Conservation (phyloP, 2,888 invertebrate species). For the Nipponacmea schrenckii region DNA sequence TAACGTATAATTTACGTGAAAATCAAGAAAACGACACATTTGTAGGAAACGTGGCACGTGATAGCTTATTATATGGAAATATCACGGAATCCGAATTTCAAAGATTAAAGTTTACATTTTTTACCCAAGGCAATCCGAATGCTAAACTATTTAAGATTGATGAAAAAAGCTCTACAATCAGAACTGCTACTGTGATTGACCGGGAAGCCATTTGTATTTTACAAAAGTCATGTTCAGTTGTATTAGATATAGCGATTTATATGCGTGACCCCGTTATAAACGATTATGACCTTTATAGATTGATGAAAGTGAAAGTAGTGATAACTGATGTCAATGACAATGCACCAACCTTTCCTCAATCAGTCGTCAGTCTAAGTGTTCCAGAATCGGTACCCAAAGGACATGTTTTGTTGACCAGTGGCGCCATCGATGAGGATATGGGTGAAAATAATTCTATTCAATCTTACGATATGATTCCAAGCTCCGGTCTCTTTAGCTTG, state of each 20-base stretch:
- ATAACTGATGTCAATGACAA: conserved; percentile 53
- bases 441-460: conserved; percentile 45
- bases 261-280: conserved; percentile 19
- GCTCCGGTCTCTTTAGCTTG: conserved; percentile 46
- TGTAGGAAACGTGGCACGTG: conserved; percentile 51
- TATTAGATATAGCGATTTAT: conserved; percentile 43
- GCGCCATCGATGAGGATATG: conserved; percentile 48
- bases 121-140: conserved; percentile 42
- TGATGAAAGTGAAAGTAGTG: conserved; percentile 39
- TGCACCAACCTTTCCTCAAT: conserved; percentile 43
- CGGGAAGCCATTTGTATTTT: conserved; percentile 42
- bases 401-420: conserved; percentile 44
- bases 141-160: conserved; percentile 44
- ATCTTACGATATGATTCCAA: conserved; percentile 40
- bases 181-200: conserved; percentile 43
- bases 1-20: conserved; percentile 29
- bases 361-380: conserved; percentile 38
- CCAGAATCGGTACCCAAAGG: conserved; percentile 44
- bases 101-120: conserved; percentile 47
- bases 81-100: conserved; percentile 40
- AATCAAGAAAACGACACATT: conserved; percentile 29
- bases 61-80: conserved; percentile 44
- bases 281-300: conserved; percentile 30
- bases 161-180: conserved; percentile 42
- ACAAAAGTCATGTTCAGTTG: conserved; percentile 35